phyloP scores from a whole-genome alignment of 2,888 invertebrate species.

The Lycocerus yunnanus region DNA sequence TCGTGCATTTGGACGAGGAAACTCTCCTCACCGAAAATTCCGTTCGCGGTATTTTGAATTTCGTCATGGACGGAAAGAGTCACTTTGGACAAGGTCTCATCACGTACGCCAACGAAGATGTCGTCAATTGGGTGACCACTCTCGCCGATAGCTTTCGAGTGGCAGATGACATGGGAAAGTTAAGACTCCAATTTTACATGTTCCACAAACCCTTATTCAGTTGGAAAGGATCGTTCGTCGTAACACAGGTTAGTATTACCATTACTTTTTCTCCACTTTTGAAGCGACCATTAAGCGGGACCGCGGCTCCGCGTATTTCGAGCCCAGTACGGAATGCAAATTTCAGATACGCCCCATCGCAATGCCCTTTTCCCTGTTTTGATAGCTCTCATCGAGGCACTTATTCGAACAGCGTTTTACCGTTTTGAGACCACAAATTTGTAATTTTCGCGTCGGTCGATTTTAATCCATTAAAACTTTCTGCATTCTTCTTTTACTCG shows the following conservation, averaged over 20 bases:
- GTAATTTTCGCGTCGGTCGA: background rate
- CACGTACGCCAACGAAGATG: conserved; percentile 94
- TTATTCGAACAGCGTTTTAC: background rate
- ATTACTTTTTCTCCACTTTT: too few relatives aligned
- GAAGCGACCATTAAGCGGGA: too few relatives aligned
- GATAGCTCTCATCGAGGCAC: too few relatives aligned
- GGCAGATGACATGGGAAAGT: conserved; percentile 97
- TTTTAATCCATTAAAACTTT: background rate
- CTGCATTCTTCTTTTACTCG: background rate
- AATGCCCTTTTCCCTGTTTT: too few relatives aligned
- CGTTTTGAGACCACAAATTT: background rate
- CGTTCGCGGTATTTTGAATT: conserved; percentile 88
- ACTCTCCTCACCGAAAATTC: conserved; percentile 92
- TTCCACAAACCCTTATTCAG: conserved; percentile 96
- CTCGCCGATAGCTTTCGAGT: conserved; percentile 95
- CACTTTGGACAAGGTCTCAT: conserved; percentile 95
- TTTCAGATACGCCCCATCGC: too few relatives aligned
- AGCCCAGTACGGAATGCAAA: too few relatives aligned
- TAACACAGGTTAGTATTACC: conserved; percentile 91
- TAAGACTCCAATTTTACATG: conserved; percentile 87
- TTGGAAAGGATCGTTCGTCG: conserved; percentile 98
- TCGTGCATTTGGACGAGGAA: conserved; percentile 97
- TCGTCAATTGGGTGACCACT: conserved; percentile 96
- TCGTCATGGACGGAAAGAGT: conserved; percentile 91
- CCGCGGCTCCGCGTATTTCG: too few relatives aligned